Evolutionary conservation across 1,140 invertebrate species (phyloP), one percentile per base, ranked within the genome.

Genomic region (Drosophila subobscura): DNA sequence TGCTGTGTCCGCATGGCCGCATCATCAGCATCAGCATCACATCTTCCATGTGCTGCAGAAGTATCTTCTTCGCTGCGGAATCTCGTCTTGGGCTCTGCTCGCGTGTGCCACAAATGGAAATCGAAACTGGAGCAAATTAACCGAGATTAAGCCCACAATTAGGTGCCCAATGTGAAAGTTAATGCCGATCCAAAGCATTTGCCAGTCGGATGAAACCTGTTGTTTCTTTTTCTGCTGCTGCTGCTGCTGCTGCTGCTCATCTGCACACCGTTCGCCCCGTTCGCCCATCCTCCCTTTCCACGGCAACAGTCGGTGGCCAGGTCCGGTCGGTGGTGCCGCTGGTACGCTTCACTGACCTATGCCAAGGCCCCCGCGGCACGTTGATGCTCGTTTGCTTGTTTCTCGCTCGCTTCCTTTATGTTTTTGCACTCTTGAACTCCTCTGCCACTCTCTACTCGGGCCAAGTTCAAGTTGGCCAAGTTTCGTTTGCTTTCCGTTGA

Each of bases 111-210:
- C 73, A 70, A 65, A 60, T 58, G 50, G 54, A 57, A 70, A 79
- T 76, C 51, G 76, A 88, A 88, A 88, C 72, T 88, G 72, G 83
- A 88, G 83, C 83, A 88, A 88, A 89, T 88, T 89, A 89, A 79
- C 72, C 84, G 68, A 79, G 84, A 79, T 89, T 88, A 83, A 79
- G 75, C 72, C 61, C 78, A 88, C 84, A 88, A 88, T 88, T 89
- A 89, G 74, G 80, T 51, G 80, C 80, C 80, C 83, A 86, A 89
- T 89, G 83, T 86, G 83, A 88, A 89, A 88, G 84, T 89, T 89
- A 89, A 88, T n/a, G 51, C 66, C 68, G 63, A 61, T 61, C 37
- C 57, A 41, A 7, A 27, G 63, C 52, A 58, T 53, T 61, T 77
- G 80, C 70, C 16, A 20, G 16, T 61, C 49, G 52, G 50, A 61